Base-by-base conservation (phyloP, 2,797 vertebrate genomes). In the Ataeniobius toweri region DNA sequence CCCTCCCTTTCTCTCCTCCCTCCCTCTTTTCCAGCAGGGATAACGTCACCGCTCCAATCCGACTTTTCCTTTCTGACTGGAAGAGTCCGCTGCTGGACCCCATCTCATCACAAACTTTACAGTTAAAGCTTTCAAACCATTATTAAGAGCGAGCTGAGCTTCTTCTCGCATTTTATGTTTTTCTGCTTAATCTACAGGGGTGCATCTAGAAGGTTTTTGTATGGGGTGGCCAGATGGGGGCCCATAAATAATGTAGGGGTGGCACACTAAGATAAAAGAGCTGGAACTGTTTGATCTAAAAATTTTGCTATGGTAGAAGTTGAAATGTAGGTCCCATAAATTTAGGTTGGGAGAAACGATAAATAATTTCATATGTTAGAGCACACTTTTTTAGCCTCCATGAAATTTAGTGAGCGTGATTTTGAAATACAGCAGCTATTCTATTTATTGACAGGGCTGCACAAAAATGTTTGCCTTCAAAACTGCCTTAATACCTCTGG, bases 11-110 rank as follows among this genome's bases (percentile, higher is more conserved):
- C 86, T 81, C 82, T 41, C 83, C 85, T 80, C 84, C 71, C 92
- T 80, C 92, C 89, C 93, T 90, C 90, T 85, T 82, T 82, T 91
- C 85, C 89, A 89, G 72, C 89, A 85, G 55, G 46, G 55, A 92
- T 93, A 76, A 95, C 94, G 94, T 96, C 95, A 95, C 92, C 86
- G 80, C 84, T 93, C 93, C 91, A 91, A 80, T 93, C 93, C 92
- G 83, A 92, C 93, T 94, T 93, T 94, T 94, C 92, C 94, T 94
- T 91, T 94, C 91, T 84, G 59, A 86, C 86, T 83, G 90, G 81
- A 82, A 83, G 81, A 87, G 68, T 83, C 74, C 50, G 84, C 85
- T 88, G 85, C 75, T 53, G 75, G 63, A 76, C 73, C 53, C 46
- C 24, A 63, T 76, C 82, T 58, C 76, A 80, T 50, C 81, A 20